Conservation (phyloP, 1,140 invertebrate species). For the Coelopa frigida region DNA sequence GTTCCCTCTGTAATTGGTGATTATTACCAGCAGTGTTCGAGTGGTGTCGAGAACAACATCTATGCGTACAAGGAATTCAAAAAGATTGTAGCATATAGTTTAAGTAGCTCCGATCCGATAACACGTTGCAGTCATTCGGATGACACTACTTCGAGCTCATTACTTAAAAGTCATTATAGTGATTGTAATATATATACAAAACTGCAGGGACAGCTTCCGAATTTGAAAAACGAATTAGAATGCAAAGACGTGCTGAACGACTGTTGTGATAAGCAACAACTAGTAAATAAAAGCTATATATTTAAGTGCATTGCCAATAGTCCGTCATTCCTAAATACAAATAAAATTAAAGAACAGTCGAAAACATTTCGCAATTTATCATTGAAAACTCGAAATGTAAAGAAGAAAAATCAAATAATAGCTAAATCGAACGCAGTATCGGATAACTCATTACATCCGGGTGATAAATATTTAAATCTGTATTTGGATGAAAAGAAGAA, state of each 20-base stretch:
- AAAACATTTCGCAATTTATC: constrained; percentile 40
- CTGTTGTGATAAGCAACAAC: constrained; percentile 35
- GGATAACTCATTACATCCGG: constrained; percentile 40
- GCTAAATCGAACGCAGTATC: constrained; percentile 42
- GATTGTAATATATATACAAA: constrained; percentile 24
- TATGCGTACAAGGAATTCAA: constrained; percentile 12
- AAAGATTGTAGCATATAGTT: constrained; percentile 15
- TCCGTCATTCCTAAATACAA: constrained; percentile 41
- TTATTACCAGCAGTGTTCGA: neutral
- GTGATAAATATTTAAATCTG: constrained; percentile 42
- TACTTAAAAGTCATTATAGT: constrained; percentile 22
- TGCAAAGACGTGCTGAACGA: constrained; percentile 1
- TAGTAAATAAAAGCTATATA: constrained; percentile 42
- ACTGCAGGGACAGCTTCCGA: constrained; percentile 24
- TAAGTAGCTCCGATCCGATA: constrained; percentile 27
- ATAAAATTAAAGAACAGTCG: constrained; percentile 44
- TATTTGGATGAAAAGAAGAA: constrained; percentile 41
- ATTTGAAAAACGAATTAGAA: constrained; percentile 38
- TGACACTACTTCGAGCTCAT: neutral
- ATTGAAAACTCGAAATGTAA: constrained; percentile 33
- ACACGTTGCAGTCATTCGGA: constrained; percentile 26
- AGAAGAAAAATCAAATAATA: constrained; percentile 38
- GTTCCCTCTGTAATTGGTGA: constrained; percentile 7
- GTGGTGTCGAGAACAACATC: constrained; percentile 4
- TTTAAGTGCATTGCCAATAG: constrained; percentile 44